Evolutionary conservation across 2,113 vertebrate genomes (phyloP), one percentile per base, ranked within the genome.

Genomic region (Phocoena sinus): DNA sequence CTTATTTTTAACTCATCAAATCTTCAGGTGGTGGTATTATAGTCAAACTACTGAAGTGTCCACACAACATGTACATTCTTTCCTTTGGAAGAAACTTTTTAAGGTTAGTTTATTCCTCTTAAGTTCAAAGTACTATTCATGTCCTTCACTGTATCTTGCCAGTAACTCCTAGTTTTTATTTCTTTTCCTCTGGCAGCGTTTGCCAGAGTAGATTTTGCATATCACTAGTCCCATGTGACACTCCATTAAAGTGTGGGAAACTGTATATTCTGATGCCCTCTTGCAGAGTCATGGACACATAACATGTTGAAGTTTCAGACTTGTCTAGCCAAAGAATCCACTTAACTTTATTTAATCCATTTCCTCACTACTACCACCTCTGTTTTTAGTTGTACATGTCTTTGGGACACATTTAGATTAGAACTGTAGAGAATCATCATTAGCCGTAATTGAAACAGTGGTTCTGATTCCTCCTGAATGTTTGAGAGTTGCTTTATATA

Each of bases 31-130:
- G 8, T 94, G 5, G 5, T 92, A 44, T 73, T 96, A 9, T 74
- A 84, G 65, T 76, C 53, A 85, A 36, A 89, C 17, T 94, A 68
- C 41, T 92, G 85, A 91, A 91, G 26, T 92, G 9, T 94, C 81
- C 67, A 50, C 38, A 26, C 14, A 62, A 65, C 76, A 63, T 84
- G 7, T 92, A 47, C 33, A 33, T 82, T 89, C 60, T 76, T 91
- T 77, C 28, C 13, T 28, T 81, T 58, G 6, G 53, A 38, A 77
- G 41, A 82, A 82, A 86, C 85, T 94, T 95, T 56, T 77, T 26
- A 82, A 36, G 76, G 53, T 87, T 65, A 88, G 31, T 93, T 92
- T 79, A 67, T 95, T 96, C 73, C 8, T 88, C 47, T 56, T 89
- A 77, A 94, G 21, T 96, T 58, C 44, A 53, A 9, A 76, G 41